phyloP scores from a whole-genome alignment of 2,113 vertebrate genomes.

The Silurus asotus region DNA sequence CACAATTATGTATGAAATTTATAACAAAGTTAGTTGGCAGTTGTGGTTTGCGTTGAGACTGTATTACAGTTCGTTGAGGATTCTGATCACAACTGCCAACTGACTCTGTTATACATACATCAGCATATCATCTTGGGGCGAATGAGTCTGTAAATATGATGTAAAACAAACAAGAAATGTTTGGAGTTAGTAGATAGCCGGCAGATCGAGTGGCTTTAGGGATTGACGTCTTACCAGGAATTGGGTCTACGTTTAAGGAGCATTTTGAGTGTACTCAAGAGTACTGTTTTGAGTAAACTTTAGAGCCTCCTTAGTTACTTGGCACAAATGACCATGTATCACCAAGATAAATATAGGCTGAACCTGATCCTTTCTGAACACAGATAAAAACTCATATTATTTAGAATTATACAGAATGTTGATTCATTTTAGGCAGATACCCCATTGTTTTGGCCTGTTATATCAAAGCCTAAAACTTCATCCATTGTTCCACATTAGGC shows the following conservation, averaged over 20 bases:
- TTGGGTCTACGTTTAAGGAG: conserved; percentile 18
- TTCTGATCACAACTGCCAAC: too few species aligned
- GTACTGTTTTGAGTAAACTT: conserved; percentile 37
- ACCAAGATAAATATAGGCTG: neutral
- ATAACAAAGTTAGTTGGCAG: too few species aligned
- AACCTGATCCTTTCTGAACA: neutral
- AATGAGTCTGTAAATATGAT: neutral
- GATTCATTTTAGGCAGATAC: neutral
- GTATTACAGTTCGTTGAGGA: too few species aligned
- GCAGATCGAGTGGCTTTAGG: neutral
- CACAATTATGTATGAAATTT: too few species aligned
- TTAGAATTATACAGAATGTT: neutral
- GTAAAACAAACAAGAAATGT: neutral
- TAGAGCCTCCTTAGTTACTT: conserved; percentile 19
- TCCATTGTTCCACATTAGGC: conserved; percentile 26
- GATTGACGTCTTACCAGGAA: conserved; percentile 8
- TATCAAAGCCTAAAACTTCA: conserved; percentile 25
- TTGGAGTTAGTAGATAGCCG: neutral
- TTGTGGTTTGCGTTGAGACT: too few species aligned
- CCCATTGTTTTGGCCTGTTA: neutral
- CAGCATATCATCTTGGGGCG: neutral
- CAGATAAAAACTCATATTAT: neutral
- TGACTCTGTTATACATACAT: too few species aligned
- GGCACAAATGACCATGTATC: conserved; percentile 18
- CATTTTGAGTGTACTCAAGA: neutral